Evolutionary conservation across 2,888 invertebrate species (phyloP).

Genomic region (Pogonocherus hispidulus): DNA sequence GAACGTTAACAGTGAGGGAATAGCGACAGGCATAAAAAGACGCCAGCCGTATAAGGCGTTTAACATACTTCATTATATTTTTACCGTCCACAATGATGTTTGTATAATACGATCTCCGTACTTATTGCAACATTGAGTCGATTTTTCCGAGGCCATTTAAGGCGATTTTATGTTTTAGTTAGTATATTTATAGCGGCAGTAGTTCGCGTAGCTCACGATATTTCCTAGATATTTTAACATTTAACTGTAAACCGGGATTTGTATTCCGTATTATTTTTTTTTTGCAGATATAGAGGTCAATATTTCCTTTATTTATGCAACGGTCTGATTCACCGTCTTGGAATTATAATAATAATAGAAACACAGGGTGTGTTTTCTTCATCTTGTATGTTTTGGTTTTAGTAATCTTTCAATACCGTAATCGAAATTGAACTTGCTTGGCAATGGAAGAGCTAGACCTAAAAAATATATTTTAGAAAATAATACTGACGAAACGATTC

Average conservation of each 20-base stretch:
- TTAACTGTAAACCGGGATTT: conserved; percentile 13
- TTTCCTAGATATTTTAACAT: conserved; percentile 16
- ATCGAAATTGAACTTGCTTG: no score
- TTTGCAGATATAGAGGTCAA: background rate
- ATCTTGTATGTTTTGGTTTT: no score
- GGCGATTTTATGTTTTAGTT: conserved; percentile 12
- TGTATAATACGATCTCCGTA: conserved; percentile 14
- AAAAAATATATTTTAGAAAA: no score
- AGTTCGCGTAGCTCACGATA: conserved; percentile 14
- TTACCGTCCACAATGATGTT: conserved; percentile 9
- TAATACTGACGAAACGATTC: no score
- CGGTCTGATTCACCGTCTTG: no score
- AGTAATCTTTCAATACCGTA: no score
- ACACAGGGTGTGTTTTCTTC: no score
- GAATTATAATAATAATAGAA: no score
- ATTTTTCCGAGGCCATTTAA: conserved; percentile 16
- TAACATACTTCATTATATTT: conserved; percentile 24
- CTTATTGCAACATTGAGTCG: conserved; percentile 20
- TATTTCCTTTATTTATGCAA: background rate
- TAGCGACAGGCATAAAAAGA: conserved; percentile 19
- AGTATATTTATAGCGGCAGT: conserved; percentile 3
- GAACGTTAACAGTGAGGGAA: conserved; percentile 19
- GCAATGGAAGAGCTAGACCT: no score
- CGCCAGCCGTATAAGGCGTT: conserved; percentile 17
- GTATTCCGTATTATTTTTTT: background rate